Evolutionary conservation across 2,113 vertebrate genomes (phyloP).

Genomic region (Spea multiplicata): DNA sequence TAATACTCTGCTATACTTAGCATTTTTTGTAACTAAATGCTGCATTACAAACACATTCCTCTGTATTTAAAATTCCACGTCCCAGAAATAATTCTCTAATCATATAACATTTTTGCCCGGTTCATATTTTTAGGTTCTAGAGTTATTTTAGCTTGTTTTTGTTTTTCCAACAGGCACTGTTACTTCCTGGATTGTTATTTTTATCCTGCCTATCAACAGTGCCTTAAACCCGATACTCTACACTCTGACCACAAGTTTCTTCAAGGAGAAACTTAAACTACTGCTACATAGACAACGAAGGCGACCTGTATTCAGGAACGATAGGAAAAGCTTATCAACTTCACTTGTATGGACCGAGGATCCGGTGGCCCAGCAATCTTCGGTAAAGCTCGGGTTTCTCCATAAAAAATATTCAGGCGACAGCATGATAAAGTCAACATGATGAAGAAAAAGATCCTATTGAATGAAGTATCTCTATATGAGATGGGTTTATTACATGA

Average conservation of each 20-base stretch:
- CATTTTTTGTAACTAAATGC: background rate
- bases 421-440: conserved; percentile 52
- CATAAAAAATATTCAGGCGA: conserved; percentile 57
- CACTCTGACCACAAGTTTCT: conserved; percentile 76
- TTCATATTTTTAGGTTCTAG: background rate
- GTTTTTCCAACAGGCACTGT: conserved; percentile 61
- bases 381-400: conserved; percentile 56
- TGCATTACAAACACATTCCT: background rate
- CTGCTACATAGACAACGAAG: conserved; percentile 67
- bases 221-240: conserved; percentile 78
- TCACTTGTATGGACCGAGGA: conserved; percentile 63
- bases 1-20: no score
- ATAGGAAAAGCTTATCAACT: conserved; percentile 64
- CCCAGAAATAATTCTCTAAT: no score
- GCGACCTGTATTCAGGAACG: conserved; percentile 60
- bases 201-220: conserved; percentile 78
- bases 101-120: no score
- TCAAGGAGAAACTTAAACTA: conserved; percentile 76
- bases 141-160: background rate
- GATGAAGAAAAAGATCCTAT: conserved; percentile 13
- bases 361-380: conserved; percentile 46
- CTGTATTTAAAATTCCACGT: background rate
- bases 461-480: conserved; percentile 22
- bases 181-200: conserved; percentile 74
- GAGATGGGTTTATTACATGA: background rate